Percentiles rank a stretch among this genome's conserved stretches.
These are phyloP conservation scores for Bubo scandiacus DNA, from an alignment of 2,113 vertebrate species.

Conservation along the genomic window DNA sequence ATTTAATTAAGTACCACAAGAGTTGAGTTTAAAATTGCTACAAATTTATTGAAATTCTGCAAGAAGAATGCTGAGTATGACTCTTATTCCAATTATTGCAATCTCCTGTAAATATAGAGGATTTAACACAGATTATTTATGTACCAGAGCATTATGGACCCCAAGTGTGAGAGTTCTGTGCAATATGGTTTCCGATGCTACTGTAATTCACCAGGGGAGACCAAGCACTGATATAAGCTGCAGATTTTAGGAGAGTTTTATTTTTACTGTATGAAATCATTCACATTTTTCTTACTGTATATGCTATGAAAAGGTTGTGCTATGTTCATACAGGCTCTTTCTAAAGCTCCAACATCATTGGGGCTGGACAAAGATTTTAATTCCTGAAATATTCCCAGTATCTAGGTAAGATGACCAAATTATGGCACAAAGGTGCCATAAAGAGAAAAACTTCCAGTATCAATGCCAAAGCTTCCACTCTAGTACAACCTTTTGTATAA, in stretches of 20 bases:
- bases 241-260: not conserved
- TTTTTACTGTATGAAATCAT: not conserved
- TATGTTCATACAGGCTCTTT: not conserved
- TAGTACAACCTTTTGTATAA: not conserved
- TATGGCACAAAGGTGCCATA: not conserved
- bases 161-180: not conserved
- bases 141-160: not conserved
- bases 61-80: not conserved
- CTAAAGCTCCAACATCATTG: not conserved
- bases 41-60: not conserved
- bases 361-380: not conserved
- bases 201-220: not conserved
- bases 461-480: not conserved
- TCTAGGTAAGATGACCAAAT: not conserved
- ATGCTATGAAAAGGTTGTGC: not conserved
- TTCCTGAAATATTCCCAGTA: not conserved
- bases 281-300: not conserved
- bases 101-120: not conserved
- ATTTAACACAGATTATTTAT: not conserved
- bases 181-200: not conserved
- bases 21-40: not conserved
- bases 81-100: not conserved
- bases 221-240: not conserved
- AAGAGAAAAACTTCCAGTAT: not conserved
- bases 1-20: not conserved